Conservation (phyloP, 2,113 vertebrate genomes). For the Sinocyclocheilus maitianheensis region DNA sequence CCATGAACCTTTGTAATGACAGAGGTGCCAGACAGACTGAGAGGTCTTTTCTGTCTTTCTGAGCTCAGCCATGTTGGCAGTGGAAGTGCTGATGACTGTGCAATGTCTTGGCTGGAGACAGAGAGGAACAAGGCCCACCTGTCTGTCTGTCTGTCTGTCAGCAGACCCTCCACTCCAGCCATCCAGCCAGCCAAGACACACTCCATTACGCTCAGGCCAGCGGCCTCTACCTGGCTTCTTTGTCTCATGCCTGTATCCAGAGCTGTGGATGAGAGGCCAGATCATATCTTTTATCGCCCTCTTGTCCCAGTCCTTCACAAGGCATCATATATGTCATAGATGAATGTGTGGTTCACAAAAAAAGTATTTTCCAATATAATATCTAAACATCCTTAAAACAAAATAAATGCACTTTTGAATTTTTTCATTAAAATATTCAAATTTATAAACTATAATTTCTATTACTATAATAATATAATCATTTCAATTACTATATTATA, state of each 20-base stretch:
- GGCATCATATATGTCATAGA: not conserved
- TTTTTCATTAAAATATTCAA: not conserved
- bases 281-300: not conserved
- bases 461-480: not conserved
- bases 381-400: not conserved
- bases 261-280: not conserved
- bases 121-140: conserved; percentile 40
- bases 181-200: conserved; percentile 11
- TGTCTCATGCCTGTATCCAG: conserved; percentile 4
- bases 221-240: not conserved
- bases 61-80: conserved; percentile 37
- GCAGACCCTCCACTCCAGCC: conserved; percentile 20
- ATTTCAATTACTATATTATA: too few relatives aligned
- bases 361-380: not conserved
- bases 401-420: not conserved
- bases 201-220: not conserved
- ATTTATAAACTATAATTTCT: not conserved
- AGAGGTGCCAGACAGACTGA: conserved; percentile 32
- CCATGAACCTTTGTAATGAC: conserved; percentile 23
- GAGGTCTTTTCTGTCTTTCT: conserved; percentile 5
- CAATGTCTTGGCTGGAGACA: conserved; percentile 42
- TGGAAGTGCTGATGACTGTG: conserved; percentile 46
- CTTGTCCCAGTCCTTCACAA: not conserved
- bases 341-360: not conserved
- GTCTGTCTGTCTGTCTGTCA: conserved; percentile 20